Percentiles rank a stretch among this genome's conserved stretches.
Evolutionary conservation across 2,113 vertebrate genomes (phyloP).

Genomic region (Crocuta crocuta): DNA sequence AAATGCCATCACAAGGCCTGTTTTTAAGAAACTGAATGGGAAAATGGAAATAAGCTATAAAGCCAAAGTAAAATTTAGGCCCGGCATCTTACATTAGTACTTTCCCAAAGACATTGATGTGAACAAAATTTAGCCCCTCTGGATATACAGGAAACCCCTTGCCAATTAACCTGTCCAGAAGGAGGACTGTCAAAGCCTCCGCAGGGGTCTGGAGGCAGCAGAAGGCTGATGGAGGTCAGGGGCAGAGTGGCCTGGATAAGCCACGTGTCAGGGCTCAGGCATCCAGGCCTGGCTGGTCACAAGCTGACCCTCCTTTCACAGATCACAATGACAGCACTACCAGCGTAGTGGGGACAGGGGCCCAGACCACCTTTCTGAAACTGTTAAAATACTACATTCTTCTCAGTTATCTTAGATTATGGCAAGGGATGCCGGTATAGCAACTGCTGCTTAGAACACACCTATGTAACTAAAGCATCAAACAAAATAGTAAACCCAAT

Average conservation of each 20-base stretch:
- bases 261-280: not conserved
- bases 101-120: not conserved
- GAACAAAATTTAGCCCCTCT: not conserved
- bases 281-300: not conserved
- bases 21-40: not conserved
- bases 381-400: not conserved
- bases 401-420: not conserved
- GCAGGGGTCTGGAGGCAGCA: not conserved
- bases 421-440: not conserved
- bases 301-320: not conserved
- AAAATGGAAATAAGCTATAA: not conserved
- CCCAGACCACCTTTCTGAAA: not conserved
- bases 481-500: not conserved
- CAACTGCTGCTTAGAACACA: not conserved
- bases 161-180: not conserved
- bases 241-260: not conserved
- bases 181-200: not conserved
- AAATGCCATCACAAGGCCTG: not conserved
- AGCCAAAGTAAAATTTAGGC: not conserved
- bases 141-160: not conserved
- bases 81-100: not conserved
- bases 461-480: not conserved
- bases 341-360: fast-evolving
- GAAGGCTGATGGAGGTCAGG: not conserved
- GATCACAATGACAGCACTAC: fast-evolving